Percentiles rank a stretch among this genome's conserved stretches.
Conservation (phyloP, 2,797 vertebrate species). For the Pipistrellus nathusii region DNA sequence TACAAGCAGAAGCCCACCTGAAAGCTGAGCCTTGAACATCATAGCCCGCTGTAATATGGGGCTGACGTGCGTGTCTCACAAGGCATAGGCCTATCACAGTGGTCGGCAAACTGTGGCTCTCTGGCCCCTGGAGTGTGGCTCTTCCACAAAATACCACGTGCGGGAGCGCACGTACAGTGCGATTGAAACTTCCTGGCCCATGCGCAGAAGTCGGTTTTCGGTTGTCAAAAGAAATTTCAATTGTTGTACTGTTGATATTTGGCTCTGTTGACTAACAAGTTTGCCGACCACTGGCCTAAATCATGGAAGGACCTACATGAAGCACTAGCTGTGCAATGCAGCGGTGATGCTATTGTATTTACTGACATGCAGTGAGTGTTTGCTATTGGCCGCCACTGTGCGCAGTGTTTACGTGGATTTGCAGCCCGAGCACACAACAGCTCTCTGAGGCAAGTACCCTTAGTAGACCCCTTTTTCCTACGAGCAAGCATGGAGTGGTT, state of each 20-base stretch:
- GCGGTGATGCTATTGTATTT: not conserved
- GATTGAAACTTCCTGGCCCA: too few species aligned
- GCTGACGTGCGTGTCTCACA: rapidly evolving
- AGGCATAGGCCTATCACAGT: not conserved
- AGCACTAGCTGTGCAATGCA: rapidly evolving
- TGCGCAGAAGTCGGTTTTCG: too few species aligned
- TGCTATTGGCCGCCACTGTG: not conserved
- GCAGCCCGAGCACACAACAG: not conserved
- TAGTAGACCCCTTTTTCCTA: not conserved
- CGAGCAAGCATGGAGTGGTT: not conserved
- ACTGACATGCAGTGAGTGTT: not conserved
- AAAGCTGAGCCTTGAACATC: rapidly evolving
- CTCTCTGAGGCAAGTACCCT: not conserved
- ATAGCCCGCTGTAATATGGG: rapidly evolving
- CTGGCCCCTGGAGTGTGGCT: too few species aligned
- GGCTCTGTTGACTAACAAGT: too few species aligned
- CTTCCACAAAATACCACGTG: too few species aligned
- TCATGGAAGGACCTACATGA: rapidly evolving
- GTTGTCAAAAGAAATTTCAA: too few species aligned
- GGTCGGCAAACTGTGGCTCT: too few species aligned
- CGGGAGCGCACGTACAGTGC: too few species aligned
- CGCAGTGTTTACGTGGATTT: rapidly evolving
- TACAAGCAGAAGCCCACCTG: not conserved
- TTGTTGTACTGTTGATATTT: too few species aligned
- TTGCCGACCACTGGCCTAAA: too few species aligned